phyloP scores from a whole-genome alignment of 2,797 vertebrate species.

The Corythornis leucogaster region DNA sequence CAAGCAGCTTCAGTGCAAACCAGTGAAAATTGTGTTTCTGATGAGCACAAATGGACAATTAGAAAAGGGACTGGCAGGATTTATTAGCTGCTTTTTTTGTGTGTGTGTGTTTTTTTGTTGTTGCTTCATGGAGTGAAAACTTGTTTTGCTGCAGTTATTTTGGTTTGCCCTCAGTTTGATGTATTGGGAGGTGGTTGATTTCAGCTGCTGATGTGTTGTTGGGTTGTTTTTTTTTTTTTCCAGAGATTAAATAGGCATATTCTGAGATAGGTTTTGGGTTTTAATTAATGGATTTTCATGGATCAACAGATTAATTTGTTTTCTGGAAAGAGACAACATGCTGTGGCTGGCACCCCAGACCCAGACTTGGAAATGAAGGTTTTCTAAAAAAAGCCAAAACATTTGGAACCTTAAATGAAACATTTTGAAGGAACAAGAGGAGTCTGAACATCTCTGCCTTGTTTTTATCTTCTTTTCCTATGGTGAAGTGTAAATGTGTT shows the following conservation, averaged over 20 bases:
- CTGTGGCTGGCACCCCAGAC: neutral
- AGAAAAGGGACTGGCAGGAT: neutral
- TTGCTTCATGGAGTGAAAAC: neutral
- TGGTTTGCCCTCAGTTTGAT: neutral
- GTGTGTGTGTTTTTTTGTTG: neutral
- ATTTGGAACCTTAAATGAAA: neutral
- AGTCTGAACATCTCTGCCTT: neutral
- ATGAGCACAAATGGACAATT: neutral
- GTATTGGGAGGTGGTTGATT: neutral
- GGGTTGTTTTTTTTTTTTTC: neutral
- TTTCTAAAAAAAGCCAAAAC: neutral
- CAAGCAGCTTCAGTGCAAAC: constrained; percentile 5
- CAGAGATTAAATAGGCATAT: neutral
- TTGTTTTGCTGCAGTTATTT: neutral
- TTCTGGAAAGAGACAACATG: neutral
- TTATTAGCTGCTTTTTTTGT: neutral
- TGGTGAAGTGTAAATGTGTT: neutral
- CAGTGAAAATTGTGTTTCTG: neutral
- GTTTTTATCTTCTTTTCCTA: neutral
- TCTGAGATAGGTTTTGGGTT: neutral
- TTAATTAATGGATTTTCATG: neutral
- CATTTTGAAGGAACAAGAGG: neutral
- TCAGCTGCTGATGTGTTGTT: neutral
- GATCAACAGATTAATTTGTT: neutral
- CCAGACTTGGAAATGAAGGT: neutral